Conservation (phyloP, 1,140 invertebrate genomes). For the Drosophila dunni region DNA sequence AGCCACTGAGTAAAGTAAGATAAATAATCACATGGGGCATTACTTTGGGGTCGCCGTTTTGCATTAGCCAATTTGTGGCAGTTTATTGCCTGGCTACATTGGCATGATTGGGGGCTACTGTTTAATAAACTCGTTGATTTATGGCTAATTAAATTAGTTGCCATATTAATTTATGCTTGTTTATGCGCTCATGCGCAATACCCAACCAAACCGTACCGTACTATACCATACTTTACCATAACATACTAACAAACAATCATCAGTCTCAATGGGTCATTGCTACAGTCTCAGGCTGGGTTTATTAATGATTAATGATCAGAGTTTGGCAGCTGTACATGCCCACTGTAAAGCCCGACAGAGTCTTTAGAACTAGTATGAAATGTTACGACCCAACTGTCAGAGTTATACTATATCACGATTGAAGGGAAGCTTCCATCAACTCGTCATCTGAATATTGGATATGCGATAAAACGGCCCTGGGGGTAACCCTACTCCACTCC, state of each 20-base stretch:
- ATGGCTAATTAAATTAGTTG: slow-evolving; percentile 80
- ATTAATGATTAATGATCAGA: slow-evolving; percentile 75
- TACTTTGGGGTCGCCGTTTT: slow-evolving; percentile 66
- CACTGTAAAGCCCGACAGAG: neutral
- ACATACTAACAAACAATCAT: neutral
- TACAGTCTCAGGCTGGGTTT: slow-evolving; percentile 39
- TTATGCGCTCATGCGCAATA: slow-evolving; percentile 64
- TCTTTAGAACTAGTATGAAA: slow-evolving; percentile 34
- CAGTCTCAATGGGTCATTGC: slow-evolving; percentile 70
- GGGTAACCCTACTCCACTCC: neutral
- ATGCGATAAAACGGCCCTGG: slow-evolving; percentile 33
- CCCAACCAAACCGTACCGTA: neutral
- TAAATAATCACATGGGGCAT: slow-evolving; percentile 62
- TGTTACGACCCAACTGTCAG: slow-evolving; percentile 67
- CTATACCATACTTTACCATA: too few species aligned
- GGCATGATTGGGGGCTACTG: slow-evolving; percentile 80
- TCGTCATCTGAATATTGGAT: slow-evolving; percentile 54
- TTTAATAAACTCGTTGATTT: slow-evolving; percentile 83
- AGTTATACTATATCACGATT: slow-evolving; percentile 68
- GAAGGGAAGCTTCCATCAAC: slow-evolving; percentile 67
- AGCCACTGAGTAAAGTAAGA: slow-evolving; percentile 44
- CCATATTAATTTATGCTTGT: slow-evolving; percentile 76
- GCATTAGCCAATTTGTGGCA: slow-evolving; percentile 80
- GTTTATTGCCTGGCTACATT: slow-evolving; percentile 72
- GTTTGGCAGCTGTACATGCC: slow-evolving; percentile 27